These are phyloP conservation scores for Hoplostethus atlanticus DNA, from an alignment of 2,797 vertebrate species.

Conservation along the genomic window DNA sequence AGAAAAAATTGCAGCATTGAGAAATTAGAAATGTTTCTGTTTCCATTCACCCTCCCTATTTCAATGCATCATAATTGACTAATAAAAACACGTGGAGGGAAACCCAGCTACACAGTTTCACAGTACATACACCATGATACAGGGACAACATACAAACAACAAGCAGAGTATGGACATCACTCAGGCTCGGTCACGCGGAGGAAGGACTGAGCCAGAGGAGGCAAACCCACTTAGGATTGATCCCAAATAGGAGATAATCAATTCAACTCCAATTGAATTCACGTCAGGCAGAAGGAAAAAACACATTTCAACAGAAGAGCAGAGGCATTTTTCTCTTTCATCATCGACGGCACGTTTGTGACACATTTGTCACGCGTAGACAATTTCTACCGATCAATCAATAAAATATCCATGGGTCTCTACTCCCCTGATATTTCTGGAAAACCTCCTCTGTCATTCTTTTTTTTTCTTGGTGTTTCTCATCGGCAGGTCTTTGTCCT, in stretches of 20 bases:
- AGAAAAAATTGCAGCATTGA: too few relatives aligned
- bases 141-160: too few relatives aligned
- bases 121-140: too few relatives aligned
- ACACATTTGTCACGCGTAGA: conserved; percentile 74
- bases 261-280: conserved; percentile 74
- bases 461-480: conserved; percentile 42
- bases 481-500: conserved; percentile 43
- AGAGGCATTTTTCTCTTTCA: conserved; percentile 42
- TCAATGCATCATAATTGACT: too few relatives aligned
- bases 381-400: conserved; percentile 49
- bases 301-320: conserved; percentile 57
- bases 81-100: too few relatives aligned
- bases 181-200: conserved; percentile 23
- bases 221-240: conserved; percentile 74
- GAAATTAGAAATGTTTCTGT: too few relatives aligned
- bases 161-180: too few relatives aligned
- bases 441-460: conserved; percentile 50
- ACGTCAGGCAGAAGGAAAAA: conserved; percentile 59
- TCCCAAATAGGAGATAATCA: conserved; percentile 73
- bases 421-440: conserved; percentile 47
- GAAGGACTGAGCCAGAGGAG: conserved; percentile 29
- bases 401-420: conserved; percentile 58
- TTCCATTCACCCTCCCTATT: too few relatives aligned
- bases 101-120: too few relatives aligned
- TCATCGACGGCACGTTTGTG: conserved; percentile 60